Evolutionary conservation across 2,888 invertebrate genomes (phyloP).

Genomic region (Mechanitis mazaeus): DNA sequence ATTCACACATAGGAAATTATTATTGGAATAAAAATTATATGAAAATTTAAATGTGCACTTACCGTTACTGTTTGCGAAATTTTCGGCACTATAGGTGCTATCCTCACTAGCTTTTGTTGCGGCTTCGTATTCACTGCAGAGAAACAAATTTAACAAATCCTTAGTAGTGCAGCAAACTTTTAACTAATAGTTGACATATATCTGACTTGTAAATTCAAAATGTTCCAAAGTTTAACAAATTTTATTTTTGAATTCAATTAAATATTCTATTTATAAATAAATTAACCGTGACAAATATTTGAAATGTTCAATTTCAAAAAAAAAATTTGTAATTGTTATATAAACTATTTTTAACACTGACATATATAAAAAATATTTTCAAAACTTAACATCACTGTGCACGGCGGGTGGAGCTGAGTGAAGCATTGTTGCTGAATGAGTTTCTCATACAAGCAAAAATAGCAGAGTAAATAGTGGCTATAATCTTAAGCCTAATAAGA

Average conservation of each 20-base stretch:
- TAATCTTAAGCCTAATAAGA: too few species aligned
- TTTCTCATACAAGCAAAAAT: too few species aligned
- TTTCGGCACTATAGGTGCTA: constrained; percentile 53
- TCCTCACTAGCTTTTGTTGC: constrained; percentile 57
- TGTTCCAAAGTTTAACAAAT: constrained; percentile 20
- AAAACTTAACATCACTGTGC: neutral
- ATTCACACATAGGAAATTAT: too few species aligned
- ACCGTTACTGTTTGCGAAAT: constrained; percentile 38
- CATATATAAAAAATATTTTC: neutral
- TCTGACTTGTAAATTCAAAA: constrained; percentile 31
- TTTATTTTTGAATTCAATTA: constrained; percentile 50
- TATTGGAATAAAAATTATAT: too few species aligned
- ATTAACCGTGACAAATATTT: constrained; percentile 11
- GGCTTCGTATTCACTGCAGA: constrained; percentile 41
- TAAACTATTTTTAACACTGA: constrained; percentile 3
- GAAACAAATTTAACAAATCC: constrained; percentile 10
- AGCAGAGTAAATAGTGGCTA: too few species aligned
- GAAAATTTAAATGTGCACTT: constrained; percentile 30
- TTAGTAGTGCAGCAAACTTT: neutral
- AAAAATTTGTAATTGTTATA: constrained; percentile 22
- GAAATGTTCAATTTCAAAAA: constrained; percentile 11
- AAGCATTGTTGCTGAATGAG: too few species aligned
- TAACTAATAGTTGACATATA: constrained; percentile 28
- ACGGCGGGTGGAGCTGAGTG: too few species aligned
- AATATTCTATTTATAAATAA: constrained; percentile 27